These are phyloP conservation scores for Bombus fervidus DNA, from an alignment of 1,140 invertebrate genomes.

Conservation along the genomic window DNA sequence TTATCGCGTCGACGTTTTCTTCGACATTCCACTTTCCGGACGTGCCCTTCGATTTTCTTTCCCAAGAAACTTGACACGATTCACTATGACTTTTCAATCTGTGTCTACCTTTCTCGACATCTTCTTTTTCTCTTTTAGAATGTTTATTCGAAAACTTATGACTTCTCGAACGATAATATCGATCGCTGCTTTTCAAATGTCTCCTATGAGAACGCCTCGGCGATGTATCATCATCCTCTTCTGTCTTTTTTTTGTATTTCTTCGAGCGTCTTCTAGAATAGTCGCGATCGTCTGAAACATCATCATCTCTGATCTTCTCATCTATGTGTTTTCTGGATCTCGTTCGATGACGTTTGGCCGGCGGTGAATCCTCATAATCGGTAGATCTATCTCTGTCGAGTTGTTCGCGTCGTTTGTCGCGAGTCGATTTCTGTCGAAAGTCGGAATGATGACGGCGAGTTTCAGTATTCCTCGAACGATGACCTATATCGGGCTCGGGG, in stretches of 20 bases:
- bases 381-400: neutral
- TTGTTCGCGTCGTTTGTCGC: constrained; percentile 16
- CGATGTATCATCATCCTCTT: neutral
- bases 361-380: neutral
- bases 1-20: neutral
- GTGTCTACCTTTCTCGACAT: neutral
- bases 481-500: constrained; percentile 82
- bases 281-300: neutral
- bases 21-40: neutral
- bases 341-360: neutral
- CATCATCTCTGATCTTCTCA: constrained; percentile 23
- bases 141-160: neutral
- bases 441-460: constrained; percentile 33
- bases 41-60: neutral
- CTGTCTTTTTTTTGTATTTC: neutral
- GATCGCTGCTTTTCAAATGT: neutral
- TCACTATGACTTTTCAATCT: neutral
- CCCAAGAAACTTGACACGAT: neutral
- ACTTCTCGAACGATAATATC: neutral
- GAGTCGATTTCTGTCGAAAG: constrained; percentile 15
- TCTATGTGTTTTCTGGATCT: constrained; percentile 16
- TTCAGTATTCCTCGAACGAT: constrained; percentile 28
- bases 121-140: neutral
- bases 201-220: neutral
- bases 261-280: constrained; percentile 8